Base-by-base conservation (phyloP, 2,888 invertebrate genomes). In the Byasa hedistus region DNA sequence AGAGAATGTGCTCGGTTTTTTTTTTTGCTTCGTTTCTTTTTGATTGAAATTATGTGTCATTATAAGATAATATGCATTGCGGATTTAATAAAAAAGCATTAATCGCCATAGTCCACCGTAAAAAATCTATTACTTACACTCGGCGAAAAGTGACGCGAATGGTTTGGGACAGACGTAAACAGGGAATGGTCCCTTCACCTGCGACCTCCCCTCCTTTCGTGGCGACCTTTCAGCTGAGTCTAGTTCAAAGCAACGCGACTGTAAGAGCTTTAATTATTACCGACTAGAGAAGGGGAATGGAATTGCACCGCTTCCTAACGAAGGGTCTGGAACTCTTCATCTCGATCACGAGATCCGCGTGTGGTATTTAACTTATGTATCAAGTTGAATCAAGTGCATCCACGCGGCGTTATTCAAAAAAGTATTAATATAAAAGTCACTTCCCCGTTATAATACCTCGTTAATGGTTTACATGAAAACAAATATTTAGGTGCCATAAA, bases 261-360 rank as follows among this genome's bases (percentile, higher is more conserved):
- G 76, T 69, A 80, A 80, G 79, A 81, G 79, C 77, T 87, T 87
- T 85, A 87, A 89, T 89, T 87, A 89, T 88, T 86, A 79, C 80
- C 76, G 74, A 78, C 79, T 77, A 76, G 75, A 74, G 78, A 79
- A 79, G 80, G 75, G 75, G 71, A 71, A 66, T 66, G 73, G 72
- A 72, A 71, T 73, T 76, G 77, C 77, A 77, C 77, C 79, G 77
- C 77, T 73, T 75, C 69, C 75, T 73, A 73, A 72, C 74, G 75
- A 73, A 78, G 77, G 76, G 68, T 61, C 78, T 75, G 77, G 77
- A 72, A 74, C 76, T 77, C 73, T 70, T 61, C 27, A 44, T 57
- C 54, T 57, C 39, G 23, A 48, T 12, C 22, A 51, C 21, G 52
- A 8, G 22, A 54, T 48, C n/a, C 48, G n/a, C n/a, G n/a, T 12